Base-by-base conservation (phyloP, 2,113 vertebrate genomes). In the Lamprologus lemairii region DNA sequence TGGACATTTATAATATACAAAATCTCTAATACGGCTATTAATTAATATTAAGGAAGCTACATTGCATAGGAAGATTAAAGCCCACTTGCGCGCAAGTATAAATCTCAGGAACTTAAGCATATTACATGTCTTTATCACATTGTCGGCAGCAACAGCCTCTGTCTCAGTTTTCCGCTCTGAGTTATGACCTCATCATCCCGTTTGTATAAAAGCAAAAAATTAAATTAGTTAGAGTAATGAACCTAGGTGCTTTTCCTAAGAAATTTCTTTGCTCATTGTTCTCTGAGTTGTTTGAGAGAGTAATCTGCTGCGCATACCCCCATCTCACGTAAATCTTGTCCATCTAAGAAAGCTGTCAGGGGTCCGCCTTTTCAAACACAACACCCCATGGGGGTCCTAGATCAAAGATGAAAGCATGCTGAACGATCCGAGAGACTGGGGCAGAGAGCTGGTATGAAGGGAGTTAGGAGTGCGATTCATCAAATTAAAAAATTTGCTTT, bases 221-320 rank as follows among this genome's bases (percentile, higher is more conserved):
- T 94, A 94, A 96, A 96, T 96, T 95, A 96, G 94, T 90, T 84
- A 88, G 92, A 92, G 93, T 94, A 96, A 96, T 96, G 94, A 96
- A 96, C 91, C 89, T 87, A 86, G 88, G 93, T 92, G 93, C 87
- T 95, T 94, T 95, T 90, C 91, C 90, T 89, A 92, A 89, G 84
- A 94, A 94, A 90, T 90, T 84, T 68, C 86, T 82, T 78, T 21
- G 45, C 91, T 90, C 92, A 95, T 94, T 95, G 94, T 95, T 93
- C 91, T 86, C 45, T 45, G 31, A 94, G 94, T 94, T 91, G 82
- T 94, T 96, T 90, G 88, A 93, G 84, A 94, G 93, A 95, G 92
- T 91, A 93, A 95, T 96, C 89, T 94, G 87, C 90, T 19, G 42
- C 88, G 81, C 82, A 83, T 87, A 91, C 81, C 71, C 82, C 63